Evolutionary conservation across 2,113 vertebrate genomes (phyloP).

Genomic region (Oryzias curvinotus): DNA sequence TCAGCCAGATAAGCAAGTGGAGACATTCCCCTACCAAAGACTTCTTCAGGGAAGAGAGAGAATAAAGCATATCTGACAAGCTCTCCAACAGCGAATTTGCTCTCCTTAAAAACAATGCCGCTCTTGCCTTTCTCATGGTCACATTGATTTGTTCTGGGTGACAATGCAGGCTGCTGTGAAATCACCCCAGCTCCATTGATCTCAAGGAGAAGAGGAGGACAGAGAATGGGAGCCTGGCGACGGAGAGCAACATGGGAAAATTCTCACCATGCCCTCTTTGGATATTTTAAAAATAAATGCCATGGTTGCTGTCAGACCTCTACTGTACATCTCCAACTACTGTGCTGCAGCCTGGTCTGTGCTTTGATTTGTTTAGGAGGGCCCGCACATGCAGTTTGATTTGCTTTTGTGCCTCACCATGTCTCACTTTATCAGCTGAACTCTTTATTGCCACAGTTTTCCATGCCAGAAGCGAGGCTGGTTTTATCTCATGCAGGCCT

Average conservation of each 20-base stretch:
- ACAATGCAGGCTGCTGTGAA: slow-evolving; percentile 75
- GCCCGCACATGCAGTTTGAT: slow-evolving; percentile 63
- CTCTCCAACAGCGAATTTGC: slow-evolving; percentile 74
- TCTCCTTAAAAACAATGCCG: slow-evolving; percentile 75
- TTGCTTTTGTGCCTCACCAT: slow-evolving; percentile 68
- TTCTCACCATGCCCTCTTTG: slow-evolving; percentile 57
- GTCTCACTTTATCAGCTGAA: slow-evolving; percentile 75
- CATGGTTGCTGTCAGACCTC: slow-evolving; percentile 60
- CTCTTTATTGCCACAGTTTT: slow-evolving; percentile 77
- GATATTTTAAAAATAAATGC: slow-evolving; percentile 66
- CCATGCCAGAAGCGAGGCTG: slow-evolving; percentile 70
- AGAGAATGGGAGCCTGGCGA: slow-evolving; percentile 64
- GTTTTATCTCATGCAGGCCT: slow-evolving; percentile 66
- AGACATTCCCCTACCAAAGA: slow-evolving; percentile 58
- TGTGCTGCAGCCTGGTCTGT: slow-evolving; percentile 31
- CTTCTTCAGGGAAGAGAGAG: slow-evolving; percentile 53
- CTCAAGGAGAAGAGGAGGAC: slow-evolving; percentile 70
- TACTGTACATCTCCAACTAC: slow-evolving; percentile 51
- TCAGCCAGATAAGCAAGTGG: slow-evolving; percentile 45
- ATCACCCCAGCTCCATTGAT: slow-evolving; percentile 74
- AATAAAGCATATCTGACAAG: slow-evolving; percentile 74
- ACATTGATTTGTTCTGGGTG: slow-evolving; percentile 80
- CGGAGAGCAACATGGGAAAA: slow-evolving; percentile 72
- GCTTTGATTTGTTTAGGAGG: slow-evolving; percentile 71
- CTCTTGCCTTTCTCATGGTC: slow-evolving; percentile 75